Percentiles rank a stretch among this genome's conserved stretches.
These are phyloP conservation scores for Muraenolepis orangiensis DNA, from an alignment of 2,797 vertebrate genomes.

Conservation along the genomic window DNA sequence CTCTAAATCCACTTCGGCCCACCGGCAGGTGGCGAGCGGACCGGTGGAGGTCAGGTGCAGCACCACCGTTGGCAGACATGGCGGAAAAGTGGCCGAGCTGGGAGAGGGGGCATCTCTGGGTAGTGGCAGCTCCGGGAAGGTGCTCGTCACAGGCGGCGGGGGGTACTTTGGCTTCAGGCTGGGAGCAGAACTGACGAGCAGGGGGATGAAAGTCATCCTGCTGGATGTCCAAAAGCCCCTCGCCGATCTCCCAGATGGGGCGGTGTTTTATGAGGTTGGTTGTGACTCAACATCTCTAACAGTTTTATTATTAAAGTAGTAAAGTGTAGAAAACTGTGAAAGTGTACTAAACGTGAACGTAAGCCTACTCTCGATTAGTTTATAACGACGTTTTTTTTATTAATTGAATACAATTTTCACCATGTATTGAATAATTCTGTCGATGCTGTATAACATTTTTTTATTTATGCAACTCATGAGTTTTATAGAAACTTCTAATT, in stretches of 20 bases:
- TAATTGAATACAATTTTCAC: background rate
- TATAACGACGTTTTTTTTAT: background rate
- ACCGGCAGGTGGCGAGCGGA: slow-evolving; percentile 55
- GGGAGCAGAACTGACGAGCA: slow-evolving; percentile 75
- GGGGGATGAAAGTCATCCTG: slow-evolving; percentile 79
- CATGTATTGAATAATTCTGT: background rate
- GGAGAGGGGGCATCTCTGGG: slow-evolving; percentile 32
- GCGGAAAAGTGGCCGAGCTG: slow-evolving; percentile 31
- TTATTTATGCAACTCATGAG: background rate
- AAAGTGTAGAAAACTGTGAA: too few relatives aligned
- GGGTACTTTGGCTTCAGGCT: slow-evolving; percentile 90
- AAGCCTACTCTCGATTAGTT: background rate
- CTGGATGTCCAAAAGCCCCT: slow-evolving; percentile 78
- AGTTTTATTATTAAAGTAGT: background rate
- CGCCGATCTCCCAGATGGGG: slow-evolving; percentile 75
- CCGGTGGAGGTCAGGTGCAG: slow-evolving; percentile 43
- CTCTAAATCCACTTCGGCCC: background rate
- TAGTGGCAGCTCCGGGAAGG: slow-evolving; percentile 52
- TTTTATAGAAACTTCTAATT: background rate
- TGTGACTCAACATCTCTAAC: background rate
- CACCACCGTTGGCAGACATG: background rate
- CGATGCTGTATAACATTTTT: background rate
- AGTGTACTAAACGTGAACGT: too few relatives aligned
- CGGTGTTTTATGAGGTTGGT: slow-evolving; percentile 80
- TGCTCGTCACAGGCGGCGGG: slow-evolving; percentile 87